These are phyloP conservation scores for Distichodus sexfasciatus DNA, from an alignment of 2,797 vertebrate genomes.

Conservation along the genomic window DNA sequence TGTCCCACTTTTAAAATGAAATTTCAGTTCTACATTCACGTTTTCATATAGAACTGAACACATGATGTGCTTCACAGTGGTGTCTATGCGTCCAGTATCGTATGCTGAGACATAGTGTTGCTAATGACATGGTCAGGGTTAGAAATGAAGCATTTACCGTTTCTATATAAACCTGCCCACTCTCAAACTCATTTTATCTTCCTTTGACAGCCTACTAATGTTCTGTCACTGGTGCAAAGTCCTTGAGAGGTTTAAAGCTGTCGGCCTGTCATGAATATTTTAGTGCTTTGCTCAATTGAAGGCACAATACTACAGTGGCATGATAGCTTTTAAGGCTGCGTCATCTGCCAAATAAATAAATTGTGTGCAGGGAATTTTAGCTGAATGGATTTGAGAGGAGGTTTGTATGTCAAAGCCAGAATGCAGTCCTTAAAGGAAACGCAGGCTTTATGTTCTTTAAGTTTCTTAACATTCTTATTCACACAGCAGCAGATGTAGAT, in stretches of 20 bases:
- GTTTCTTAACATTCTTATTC: conserved; percentile 4
- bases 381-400: conserved; percentile 8
- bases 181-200: conserved; percentile 26
- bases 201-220: conserved; percentile 12
- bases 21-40: too few species aligned
- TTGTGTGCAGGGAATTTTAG: not conserved
- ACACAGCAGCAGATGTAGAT: conserved; percentile 18
- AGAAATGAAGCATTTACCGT: too few species aligned
- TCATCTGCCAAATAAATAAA: not conserved
- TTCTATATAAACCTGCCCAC: conserved; percentile 11
- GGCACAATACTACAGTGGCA: conserved; percentile 8
- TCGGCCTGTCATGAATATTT: conserved; percentile 43
- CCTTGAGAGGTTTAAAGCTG: conserved; percentile 9
- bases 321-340: conserved; percentile 18
- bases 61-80: too few species aligned
- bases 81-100: too few species aligned
- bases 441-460: not conserved
- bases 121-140: too few species aligned
- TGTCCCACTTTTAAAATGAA: too few species aligned
- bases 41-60: too few species aligned
- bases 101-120: too few species aligned
- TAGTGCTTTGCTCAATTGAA: conserved; percentile 20
- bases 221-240: conserved; percentile 15
- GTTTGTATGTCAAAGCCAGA: not conserved
- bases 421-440: not conserved